Evolutionary conservation across 2,888 invertebrate species (phyloP).

Genomic region (Lithodes maja): DNA sequence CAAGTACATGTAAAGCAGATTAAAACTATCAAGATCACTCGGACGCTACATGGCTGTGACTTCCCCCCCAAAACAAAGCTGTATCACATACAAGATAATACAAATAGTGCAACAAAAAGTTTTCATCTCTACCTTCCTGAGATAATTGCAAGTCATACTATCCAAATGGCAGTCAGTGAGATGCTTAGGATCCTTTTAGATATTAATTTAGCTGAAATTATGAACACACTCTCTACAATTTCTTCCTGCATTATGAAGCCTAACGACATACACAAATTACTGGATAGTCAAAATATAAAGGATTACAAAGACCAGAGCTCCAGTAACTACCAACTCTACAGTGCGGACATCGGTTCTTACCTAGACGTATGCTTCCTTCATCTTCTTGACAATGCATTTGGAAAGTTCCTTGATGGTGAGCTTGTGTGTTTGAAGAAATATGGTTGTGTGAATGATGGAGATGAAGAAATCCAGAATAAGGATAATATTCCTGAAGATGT

Average conservation of each 20-base stretch:
- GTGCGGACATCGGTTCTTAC: constrained; percentile 30
- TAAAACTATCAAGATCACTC: neutral
- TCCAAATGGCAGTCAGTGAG: neutral
- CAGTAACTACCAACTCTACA: neutral
- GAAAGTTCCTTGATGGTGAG: constrained; percentile 24
- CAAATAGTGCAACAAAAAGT: neutral
- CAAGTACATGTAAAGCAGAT: constrained; percentile 17
- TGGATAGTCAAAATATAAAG: constrained; percentile 18
- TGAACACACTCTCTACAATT: neutral
- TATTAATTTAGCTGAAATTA: neutral
- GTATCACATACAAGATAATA: neutral
- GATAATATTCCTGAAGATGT: neutral
- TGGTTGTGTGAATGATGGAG: neutral
- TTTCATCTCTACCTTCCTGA: constrained; percentile 2
- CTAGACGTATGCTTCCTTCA: constrained; percentile 12
- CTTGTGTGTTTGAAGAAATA: constrained; percentile 48
- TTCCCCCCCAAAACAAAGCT: neutral
- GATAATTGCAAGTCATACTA: neutral
- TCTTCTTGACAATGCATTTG: constrained; percentile 41
- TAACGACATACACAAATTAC: neutral
- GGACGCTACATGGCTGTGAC: neutral
- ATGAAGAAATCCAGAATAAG: neutral
- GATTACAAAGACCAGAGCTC: neutral
- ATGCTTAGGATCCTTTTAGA: neutral
- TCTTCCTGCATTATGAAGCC: constrained; percentile 20